Percentiles rank a stretch among this genome's conserved stretches.
Evolutionary conservation across 30 jellyfish, hydroid and myxozoan genomes (phyloP).

Genomic region (Hydra vulgaris): DNA sequence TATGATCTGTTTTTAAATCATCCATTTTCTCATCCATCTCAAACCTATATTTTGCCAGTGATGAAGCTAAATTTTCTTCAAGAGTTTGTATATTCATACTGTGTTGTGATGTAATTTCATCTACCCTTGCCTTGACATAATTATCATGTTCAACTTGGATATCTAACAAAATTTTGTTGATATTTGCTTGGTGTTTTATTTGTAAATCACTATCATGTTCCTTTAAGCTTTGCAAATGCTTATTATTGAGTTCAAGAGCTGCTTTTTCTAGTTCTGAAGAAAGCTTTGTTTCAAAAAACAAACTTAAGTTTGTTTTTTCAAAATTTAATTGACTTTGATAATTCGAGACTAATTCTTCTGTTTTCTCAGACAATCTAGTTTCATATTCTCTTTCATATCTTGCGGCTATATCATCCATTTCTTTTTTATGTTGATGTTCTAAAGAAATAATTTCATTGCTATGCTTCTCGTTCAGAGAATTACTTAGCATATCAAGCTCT

Average conservation of each 20-base stretch:
- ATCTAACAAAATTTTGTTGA: background rate
- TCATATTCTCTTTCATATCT: background rate
- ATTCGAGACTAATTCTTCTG: background rate
- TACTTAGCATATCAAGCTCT: constrained; percentile 38
- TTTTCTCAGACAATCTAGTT: background rate
- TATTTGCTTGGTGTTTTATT: background rate
- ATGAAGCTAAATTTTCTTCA: background rate
- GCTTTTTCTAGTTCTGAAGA: background rate
- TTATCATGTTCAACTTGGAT: background rate
- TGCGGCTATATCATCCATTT: background rate
- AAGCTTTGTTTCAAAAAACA: background rate
- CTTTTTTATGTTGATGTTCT: background rate
- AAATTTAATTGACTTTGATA: background rate
- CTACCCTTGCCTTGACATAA: background rate
- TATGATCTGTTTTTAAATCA: background rate
- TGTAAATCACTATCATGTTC: background rate
- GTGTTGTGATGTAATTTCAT: background rate
- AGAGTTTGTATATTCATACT: background rate
- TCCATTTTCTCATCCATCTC: background rate
- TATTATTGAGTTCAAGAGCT: background rate
- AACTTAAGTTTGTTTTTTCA: too few relatives aligned
- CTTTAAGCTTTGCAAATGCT: background rate
- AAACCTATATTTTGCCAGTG: background rate
- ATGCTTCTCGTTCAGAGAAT: constrained; percentile 30
- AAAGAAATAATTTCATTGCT: background rate